phyloP scores from a whole-genome alignment of 2,113 vertebrate species.

The Coturnix japonica region DNA sequence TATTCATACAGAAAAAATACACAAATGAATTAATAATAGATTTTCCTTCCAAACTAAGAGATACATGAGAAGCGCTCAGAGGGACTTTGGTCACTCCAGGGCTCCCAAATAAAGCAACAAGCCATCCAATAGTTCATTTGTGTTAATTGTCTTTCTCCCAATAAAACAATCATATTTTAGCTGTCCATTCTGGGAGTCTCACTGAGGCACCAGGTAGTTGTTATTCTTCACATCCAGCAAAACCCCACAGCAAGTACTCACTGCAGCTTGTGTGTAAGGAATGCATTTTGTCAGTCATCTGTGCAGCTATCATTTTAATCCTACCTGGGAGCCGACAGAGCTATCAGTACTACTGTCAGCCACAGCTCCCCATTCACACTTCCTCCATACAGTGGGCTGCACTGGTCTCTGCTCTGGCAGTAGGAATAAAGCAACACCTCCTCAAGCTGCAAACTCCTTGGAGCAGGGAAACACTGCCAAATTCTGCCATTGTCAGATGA shows the following conservation, averaged over 20 bases:
- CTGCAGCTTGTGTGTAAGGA: neutral
- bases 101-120: neutral
- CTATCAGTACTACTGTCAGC: neutral
- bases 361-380: neutral
- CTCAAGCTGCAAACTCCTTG: neutral
- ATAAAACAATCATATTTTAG: neutral
- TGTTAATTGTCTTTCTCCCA: neutral
- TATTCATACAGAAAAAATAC: neutral
- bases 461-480: neutral
- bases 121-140: neutral
- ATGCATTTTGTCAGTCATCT: neutral
- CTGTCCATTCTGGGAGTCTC: neutral
- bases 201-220: neutral
- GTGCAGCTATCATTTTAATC: neutral
- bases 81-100: neutral
- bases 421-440: neutral
- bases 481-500: neutral
- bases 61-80: neutral
- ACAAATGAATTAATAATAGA: neutral
- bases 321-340: accelerated
- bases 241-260: neutral
- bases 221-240: neutral
- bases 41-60: neutral
- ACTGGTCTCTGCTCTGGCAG: neutral
- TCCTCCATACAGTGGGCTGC: neutral